phyloP scores from a whole-genome alignment of 2,888 invertebrate species.

The Candidula unifasciata region DNA sequence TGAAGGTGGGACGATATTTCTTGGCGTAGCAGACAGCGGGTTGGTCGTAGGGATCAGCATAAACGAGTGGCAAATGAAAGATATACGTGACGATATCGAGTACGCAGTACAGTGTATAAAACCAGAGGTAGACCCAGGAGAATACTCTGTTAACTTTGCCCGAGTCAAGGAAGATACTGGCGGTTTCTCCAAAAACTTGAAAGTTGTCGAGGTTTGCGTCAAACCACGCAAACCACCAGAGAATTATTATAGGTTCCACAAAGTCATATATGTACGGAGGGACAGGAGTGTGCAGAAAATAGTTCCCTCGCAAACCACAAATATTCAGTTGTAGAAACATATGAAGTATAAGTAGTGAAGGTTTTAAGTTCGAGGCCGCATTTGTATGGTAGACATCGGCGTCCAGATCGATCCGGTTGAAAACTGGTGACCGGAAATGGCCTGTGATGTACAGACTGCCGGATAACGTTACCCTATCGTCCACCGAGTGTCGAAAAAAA shows the following conservation, averaged over 20 bases:
- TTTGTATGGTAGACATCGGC: no score
- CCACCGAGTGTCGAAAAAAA: no score
- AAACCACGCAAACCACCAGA: conserved; percentile 54
- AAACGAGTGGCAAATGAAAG: conserved; percentile 58
- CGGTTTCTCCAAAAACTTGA: conserved; percentile 49
- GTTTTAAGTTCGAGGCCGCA: no score
- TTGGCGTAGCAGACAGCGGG: conserved; percentile 69
- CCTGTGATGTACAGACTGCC: no score
- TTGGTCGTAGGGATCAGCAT: conserved; percentile 41
- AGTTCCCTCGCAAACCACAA: no score
- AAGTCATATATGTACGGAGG: conserved; percentile 66
- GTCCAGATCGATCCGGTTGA: no score
- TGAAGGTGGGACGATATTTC: conserved; percentile 64
- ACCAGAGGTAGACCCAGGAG: conserved; percentile 61
- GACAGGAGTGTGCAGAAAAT: conserved; percentile 70
- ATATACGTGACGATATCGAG: conserved; percentile 59
- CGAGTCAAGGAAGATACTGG: conserved; percentile 58
- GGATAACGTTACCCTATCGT: no score
- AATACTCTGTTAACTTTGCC: conserved; percentile 63
- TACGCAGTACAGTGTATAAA: conserved; percentile 60
- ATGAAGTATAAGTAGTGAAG: no score
- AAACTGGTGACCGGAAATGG: no score
- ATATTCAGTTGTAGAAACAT: no score
- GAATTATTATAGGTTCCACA: conserved; percentile 59
- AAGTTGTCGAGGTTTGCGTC: conserved; percentile 67